A percentile compares a stretch with the other conserved stretches of the same genome.
These are phyloP conservation scores for Sebastes diploproa DNA, from an alignment of 2,797 vertebrate genomes.

Conservation along the genomic window DNA sequence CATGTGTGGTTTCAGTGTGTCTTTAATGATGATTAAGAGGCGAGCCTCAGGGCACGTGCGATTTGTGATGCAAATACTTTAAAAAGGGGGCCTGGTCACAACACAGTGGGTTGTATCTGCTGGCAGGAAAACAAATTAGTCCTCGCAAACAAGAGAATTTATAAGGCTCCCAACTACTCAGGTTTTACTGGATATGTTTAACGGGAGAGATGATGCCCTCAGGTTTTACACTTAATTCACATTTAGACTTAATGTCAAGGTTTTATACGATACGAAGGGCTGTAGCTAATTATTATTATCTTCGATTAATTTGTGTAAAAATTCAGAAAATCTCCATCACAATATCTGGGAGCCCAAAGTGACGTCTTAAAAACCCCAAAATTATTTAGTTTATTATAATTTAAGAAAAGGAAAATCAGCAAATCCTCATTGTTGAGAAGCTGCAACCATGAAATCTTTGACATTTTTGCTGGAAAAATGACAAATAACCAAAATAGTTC, in stretches of 20 bases:
- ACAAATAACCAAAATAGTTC: not conserved
- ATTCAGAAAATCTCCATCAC: no score
- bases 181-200: not conserved
- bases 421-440: no score
- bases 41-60: not conserved
- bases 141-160: not conserved
- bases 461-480: not conserved
- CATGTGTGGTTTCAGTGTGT: not conserved
- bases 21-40: conserved; percentile 26
- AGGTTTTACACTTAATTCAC: not conserved
- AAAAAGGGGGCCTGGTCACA: not conserved
- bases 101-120: conserved; percentile 16
- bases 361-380: no score
- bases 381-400: no score
- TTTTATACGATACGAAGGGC: not conserved
- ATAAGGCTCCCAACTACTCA: not conserved
- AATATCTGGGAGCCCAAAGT: no score
- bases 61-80: conserved; percentile 58
- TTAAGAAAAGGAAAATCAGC: no score
- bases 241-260: not conserved
- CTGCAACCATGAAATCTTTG: no score
- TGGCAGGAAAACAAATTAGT: not conserved
- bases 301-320: no score
- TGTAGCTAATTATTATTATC: no score
- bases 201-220: not conserved